Percentiles rank a stretch among this genome's conserved stretches.
Evolutionary conservation across 2,888 invertebrate species (phyloP).

Genomic region (Megalurothrips usitatus): DNA sequence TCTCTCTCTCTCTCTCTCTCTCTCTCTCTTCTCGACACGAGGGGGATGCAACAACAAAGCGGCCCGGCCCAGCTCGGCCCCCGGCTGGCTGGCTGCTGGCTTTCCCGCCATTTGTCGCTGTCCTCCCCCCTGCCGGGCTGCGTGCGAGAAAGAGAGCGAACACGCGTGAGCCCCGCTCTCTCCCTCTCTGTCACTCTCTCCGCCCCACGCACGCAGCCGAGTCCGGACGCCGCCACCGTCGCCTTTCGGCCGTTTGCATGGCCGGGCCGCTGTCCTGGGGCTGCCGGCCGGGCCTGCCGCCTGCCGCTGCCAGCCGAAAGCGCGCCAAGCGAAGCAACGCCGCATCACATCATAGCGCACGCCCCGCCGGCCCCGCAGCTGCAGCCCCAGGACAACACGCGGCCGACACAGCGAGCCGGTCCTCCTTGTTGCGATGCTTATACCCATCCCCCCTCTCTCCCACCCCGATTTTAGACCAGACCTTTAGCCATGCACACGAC

Average conservation of each 20-base stretch:
- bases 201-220: neutral
- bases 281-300: too few relatives aligned
- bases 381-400: too few relatives aligned
- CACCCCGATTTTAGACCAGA: too few relatives aligned
- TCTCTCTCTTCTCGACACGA: neutral
- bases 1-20: neutral
- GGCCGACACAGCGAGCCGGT: too few relatives aligned
- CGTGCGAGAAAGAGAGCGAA: neutral
- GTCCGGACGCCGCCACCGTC: too few relatives aligned
- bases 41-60: constrained; percentile 4
- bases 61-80: neutral
- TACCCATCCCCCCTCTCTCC: too few relatives aligned
- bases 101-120: constrained; percentile 17
- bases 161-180: neutral
- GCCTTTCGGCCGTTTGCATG: too few relatives aligned
- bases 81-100: neutral
- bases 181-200: neutral
- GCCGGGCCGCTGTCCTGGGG: too few relatives aligned
- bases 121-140: neutral
- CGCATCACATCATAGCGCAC: too few relatives aligned
- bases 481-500: too few relatives aligned
- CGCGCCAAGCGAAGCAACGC: neutral
- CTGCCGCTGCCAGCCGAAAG: neutral
- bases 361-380: too few relatives aligned
- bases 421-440: too few relatives aligned